These are phyloP conservation scores for Danio rerio DNA, from an alignment of 2,113 vertebrate species.

Conservation along the genomic window GRCz12tu NC_133177.1:7455001-7455500, in stretches of 20 bases:
- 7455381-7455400: too few relatives aligned
- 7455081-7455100: conserved; percentile 81
- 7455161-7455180: conserved; percentile 73
- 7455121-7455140: conserved; percentile 77
- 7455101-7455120: conserved; percentile 64
- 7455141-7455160: conserved; percentile 78
- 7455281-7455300: conserved; percentile 84
- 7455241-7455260: conserved; percentile 67
- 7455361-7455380: too few relatives aligned
- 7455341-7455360: conserved; percentile 73
- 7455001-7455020: not conserved
- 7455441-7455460: too few relatives aligned
- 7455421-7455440: too few relatives aligned
- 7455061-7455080: conserved; percentile 79
- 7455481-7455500: too few relatives aligned
- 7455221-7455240: not conserved
- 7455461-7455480: too few relatives aligned
- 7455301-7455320: conserved; percentile 82
- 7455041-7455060: not conserved
- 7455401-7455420: too few relatives aligned
- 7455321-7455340: conserved; percentile 75
- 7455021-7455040: not conserved
- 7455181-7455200: not conserved
- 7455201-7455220: not conserved
- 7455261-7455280: conserved; percentile 81